phyloP scores from a whole-genome alignment of 2,888 invertebrate species.

The Nephrotoma flavescens region DNA sequence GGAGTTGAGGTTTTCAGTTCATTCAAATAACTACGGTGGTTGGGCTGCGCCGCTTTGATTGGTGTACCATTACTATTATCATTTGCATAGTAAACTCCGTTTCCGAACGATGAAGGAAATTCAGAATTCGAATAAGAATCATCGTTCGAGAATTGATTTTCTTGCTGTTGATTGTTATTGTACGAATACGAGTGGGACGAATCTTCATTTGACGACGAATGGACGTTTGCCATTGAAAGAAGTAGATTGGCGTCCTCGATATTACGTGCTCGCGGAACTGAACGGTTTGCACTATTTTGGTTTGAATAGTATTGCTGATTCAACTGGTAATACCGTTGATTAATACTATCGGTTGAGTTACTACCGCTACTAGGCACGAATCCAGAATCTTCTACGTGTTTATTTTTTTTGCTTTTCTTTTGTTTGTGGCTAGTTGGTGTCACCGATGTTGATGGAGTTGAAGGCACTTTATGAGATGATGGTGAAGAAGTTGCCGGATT shows the following conservation, averaged over 20 bases:
- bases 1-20: conserved; percentile 20
- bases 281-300: conserved; percentile 16
- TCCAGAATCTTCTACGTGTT: not conserved
- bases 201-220: conserved; percentile 9
- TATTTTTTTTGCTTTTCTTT: not conserved
- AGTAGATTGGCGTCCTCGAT: conserved; percentile 18
- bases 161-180: not conserved
- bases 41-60: conserved; percentile 2
- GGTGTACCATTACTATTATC: conserved; percentile 9
- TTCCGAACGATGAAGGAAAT: conserved; percentile 11
- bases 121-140: conserved; percentile 14
- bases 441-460: not conserved
- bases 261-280: conserved; percentile 25
- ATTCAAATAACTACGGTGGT: not conserved
- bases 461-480: conserved; percentile 5
- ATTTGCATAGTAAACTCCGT: conserved; percentile 6
- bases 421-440: not conserved
- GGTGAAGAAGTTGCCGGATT: not conserved
- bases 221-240: conserved; percentile 16
- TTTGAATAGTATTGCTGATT: not conserved
- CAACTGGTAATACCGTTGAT: not conserved
- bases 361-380: not conserved
- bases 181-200: conserved; percentile 5
- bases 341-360: not conserved
- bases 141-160: conserved; percentile 8